Base-by-base conservation (phyloP, 2,113 vertebrate genomes). In the Solea senegalensis region DNA sequence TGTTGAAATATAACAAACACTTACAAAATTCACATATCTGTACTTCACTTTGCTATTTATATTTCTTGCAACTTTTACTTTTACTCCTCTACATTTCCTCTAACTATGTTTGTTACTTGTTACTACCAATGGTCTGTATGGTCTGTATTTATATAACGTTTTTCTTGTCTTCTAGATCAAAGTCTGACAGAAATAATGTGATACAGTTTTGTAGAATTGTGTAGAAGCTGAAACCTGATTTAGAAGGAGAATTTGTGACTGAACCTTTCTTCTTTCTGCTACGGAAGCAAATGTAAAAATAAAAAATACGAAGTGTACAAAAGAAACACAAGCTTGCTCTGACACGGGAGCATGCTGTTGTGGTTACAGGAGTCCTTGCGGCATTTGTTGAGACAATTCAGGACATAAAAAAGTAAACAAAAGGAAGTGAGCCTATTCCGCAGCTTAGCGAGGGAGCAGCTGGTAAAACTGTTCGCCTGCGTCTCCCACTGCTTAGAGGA, bases 401-500 rank as follows among this genome's bases (percentile, higher is more conserved):
- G 52, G 53, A 39, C 12, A 54, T 54, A 7, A 7, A 46, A 59
- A 53, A 34, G 27, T 9, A 15, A 16, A 41, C 34, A 13, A 34
- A 63, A 8, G 8, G 4, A 11, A 34, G 4, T 4, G 26, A 45
- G 15, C 3, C 11, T 70, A 53, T 80, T 79, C 54, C n/a, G 4
- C 51, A 10, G 51, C 9, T 54, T 54, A 28, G 27, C 27, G 26
- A 28, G 52, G 52, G 13, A 14, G 21, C 52, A 28, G 52, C 52
- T 7, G 52, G 15, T 54, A 13, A 54, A 28, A 40, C 40, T 53
- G 28, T 60, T 43, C 12, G 41, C 65, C 60, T 40, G 40, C 12
- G 49, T 40, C 44, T 61, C 63, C 71, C 71, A 72, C 81, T 73
- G 74, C 45, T 78, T 55, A 2, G 5, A 56, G 45, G 72, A 57